A percentile compares a stretch with the other conserved stretches of the same genome.
Conservation (phyloP, 2,113 vertebrate genomes). For the Pterocles orientalis region DNA sequence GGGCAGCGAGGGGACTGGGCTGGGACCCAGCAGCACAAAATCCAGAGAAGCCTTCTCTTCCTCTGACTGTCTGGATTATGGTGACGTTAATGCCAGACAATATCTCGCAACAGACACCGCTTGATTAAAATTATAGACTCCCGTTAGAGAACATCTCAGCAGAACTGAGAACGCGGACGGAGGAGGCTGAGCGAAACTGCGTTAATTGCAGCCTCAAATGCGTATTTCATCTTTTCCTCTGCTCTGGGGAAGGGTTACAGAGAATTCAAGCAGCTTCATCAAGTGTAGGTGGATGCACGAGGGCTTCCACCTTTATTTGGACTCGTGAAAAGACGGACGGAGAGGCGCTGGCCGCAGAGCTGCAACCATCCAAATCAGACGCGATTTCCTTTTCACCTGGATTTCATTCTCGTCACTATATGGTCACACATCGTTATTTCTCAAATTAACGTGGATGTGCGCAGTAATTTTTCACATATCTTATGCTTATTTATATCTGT, state of each 20-base stretch:
- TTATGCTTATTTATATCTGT: not conserved
- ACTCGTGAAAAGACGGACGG: not conserved
- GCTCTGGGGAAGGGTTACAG: not conserved
- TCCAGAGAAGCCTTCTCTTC: not conserved
- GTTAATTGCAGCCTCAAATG: not conserved
- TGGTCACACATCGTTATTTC: not conserved
- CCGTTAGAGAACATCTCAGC: slow-evolving; percentile 58
- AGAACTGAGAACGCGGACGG: slow-evolving; percentile 54
- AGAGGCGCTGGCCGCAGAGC: not conserved
- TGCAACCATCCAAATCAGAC: not conserved
- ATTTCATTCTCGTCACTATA: not conserved
- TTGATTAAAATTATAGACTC: slow-evolving; percentile 72
- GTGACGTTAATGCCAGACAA: slow-evolving; percentile 48
- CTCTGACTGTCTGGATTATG: slow-evolving; percentile 16
- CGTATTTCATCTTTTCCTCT: slow-evolving; percentile 19
- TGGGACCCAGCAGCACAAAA: slow-evolving; percentile 15
- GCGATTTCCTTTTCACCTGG: not conserved
- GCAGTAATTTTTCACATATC: not conserved
- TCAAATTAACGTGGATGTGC: not conserved
- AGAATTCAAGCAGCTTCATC: slow-evolving; percentile 26
- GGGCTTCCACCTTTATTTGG: not conserved
- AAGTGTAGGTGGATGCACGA: not conserved
- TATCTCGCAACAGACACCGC: slow-evolving; percentile 62
- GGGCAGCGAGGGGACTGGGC: slow-evolving; percentile 21
- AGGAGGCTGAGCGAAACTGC: not conserved